A percentile compares a stretch with the other conserved stretches of the same genome.
phyloP scores from a whole-genome alignment of 2,113 vertebrate genomes.

The Xiphophorus maculatus region DNA sequence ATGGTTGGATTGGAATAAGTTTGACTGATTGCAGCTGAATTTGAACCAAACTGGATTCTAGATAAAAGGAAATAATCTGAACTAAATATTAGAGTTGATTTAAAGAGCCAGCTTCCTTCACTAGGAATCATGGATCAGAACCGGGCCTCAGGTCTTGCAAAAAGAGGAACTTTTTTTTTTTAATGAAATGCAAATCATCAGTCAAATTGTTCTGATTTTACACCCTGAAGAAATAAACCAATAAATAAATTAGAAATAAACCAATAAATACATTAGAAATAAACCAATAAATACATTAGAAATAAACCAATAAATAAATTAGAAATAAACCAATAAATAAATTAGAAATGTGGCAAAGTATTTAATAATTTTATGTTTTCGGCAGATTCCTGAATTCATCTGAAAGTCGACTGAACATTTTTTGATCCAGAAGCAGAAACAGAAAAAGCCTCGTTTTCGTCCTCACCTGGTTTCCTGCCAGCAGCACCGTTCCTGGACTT shows the following conservation, averaged over 20 bases:
- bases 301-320: neutral
- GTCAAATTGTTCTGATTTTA: too few species aligned
- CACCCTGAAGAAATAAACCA: too few species aligned
- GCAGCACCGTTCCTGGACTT: constrained; percentile 86
- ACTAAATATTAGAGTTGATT: neutral
- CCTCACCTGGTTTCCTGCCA: constrained; percentile 93
- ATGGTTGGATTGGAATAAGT: neutral
- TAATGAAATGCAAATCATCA: too few species aligned
- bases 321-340: neutral
- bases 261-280: neutral
- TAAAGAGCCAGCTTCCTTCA: neutral
- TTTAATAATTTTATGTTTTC: neutral
- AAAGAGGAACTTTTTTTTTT: too few species aligned
- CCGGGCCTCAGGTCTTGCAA: too few species aligned
- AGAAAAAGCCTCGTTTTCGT: neutral
- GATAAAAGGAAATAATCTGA: neutral
- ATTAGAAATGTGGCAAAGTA: neutral
- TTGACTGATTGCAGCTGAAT: neutral
- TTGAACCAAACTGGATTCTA: neutral
- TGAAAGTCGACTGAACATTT: too few species aligned
- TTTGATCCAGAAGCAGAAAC: neutral
- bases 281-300: neutral
- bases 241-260: neutral
- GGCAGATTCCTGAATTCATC: neutral
- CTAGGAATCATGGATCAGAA: too few species aligned